Base-by-base conservation (phyloP, 2,797 vertebrate species). In the Telmatherina bonti region DNA sequence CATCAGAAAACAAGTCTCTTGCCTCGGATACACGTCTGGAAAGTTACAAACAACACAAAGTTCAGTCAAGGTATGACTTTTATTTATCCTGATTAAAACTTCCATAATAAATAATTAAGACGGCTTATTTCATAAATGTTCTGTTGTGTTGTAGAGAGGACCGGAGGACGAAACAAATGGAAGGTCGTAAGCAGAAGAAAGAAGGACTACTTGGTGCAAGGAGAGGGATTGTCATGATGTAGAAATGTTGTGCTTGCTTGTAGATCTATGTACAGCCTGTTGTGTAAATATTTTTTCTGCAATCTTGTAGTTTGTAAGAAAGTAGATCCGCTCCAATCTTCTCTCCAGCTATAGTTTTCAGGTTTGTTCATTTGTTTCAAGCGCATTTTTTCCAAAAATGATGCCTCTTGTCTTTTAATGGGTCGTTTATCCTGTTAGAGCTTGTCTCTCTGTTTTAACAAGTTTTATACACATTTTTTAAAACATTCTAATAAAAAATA, bases 141-240 rank as follows among this genome's bases (percentile, higher is more conserved):
- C 5, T 71, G 9, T 65, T 0, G 62, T 1, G 43, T 65, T 69
- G 13, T 62, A 98, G 97, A 92, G 93, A 93, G 6, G 86, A 95
- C 27, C 90, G 96, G 22, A 91, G 96, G 52, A 89, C 84, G 10
- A 94, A 90, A 68, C 94, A 91, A 0, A 67, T 62, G 2, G 91
- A 94, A 55, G 91, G 83, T 58, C 92, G 96, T 36, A 97, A 96
- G 83, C 93, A 96, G 88, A 97, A 96, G 89, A 99, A 96, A 61
- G 93, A 93, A 54, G 91, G 84, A 20, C n/a, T 93, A 58, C 85
- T 97, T 0, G 93, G 91, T 47, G 94, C 94, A 1, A 92, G 95
- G 15, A 93, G 97, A 91, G 96, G 96, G n/a, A 79, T 99, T 0
- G 71, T 88, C 55, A 72, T 92, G 70, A 81, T 71, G 79, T 94